These are phyloP conservation scores for Pseudopleuronectes americanus DNA, from an alignment of 2,797 vertebrate genomes.

Conservation along the genomic window DNA sequence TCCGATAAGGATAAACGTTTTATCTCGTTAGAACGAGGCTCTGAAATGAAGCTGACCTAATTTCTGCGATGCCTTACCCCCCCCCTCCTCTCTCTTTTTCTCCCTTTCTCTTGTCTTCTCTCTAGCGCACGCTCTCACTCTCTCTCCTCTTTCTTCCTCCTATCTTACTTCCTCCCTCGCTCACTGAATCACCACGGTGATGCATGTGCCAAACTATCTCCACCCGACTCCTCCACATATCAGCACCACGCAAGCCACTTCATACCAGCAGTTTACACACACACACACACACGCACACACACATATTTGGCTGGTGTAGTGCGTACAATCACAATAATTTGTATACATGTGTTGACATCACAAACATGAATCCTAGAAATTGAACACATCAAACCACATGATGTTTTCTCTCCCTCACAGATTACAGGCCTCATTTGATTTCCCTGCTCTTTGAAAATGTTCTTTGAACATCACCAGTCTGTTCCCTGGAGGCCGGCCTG, in stretches of 20 bases:
- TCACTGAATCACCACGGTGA: conserved; percentile 81
- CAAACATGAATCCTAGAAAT: conserved; percentile 32
- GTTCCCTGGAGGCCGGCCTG: conserved; percentile 68
- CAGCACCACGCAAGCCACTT: conserved; percentile 57
- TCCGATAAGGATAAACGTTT: conserved; percentile 68
- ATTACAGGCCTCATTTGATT: conserved; percentile 40
- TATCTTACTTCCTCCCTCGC: conserved; percentile 78
- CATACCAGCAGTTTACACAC: conserved; percentile 55
- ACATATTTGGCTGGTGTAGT: conserved; percentile 25
- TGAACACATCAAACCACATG: conserved; percentile 46
- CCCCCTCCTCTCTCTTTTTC: conserved; percentile 18
- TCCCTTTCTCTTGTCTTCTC: conserved; percentile 60
- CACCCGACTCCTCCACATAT: conserved; percentile 77
- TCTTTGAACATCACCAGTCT: conserved; percentile 4
- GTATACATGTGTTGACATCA: conserved; percentile 49
- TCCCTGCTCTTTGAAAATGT: conserved; percentile 33
- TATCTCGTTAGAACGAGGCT: conserved; percentile 70
- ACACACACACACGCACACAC: conserved; percentile 43
- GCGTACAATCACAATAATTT: conserved; percentile 42
- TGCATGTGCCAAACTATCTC: conserved; percentile 78
- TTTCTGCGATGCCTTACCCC: conserved; percentile 68
- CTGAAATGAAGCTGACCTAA: conserved; percentile 82
- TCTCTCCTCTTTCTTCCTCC: conserved; percentile 55
- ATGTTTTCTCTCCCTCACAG: conserved; percentile 18
- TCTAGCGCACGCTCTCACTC: conserved; percentile 34